Conservation (phyloP, 2,113 vertebrate genomes). For the cat (Felis catus) region F.catus_Fca126_mat1.0 CM031419.1:185662001-185662500, state of each 20-base stretch:
- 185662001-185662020: no score
- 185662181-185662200: not conserved
- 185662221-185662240: not conserved
- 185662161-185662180: not conserved
- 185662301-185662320: not conserved
- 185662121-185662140: not conserved
- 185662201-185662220: not conserved
- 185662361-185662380: not conserved
- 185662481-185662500: slow-evolving; percentile 59
- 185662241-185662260: not conserved
- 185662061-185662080: not conserved
- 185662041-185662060: not conserved
- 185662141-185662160: not conserved
- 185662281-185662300: not conserved
- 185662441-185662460: not conserved
- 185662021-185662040: no score
- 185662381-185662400: not conserved
- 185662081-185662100: not conserved
- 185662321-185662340: not conserved
- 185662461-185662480: slow-evolving; percentile 24
- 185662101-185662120: not conserved
- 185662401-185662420: not conserved
- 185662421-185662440: not conserved
- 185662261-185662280: not conserved
- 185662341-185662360: not conserved